These are phyloP conservation scores for Aviceda subcristata DNA, from an alignment of 2,113 vertebrate genomes.

Conservation along the genomic window DNA sequence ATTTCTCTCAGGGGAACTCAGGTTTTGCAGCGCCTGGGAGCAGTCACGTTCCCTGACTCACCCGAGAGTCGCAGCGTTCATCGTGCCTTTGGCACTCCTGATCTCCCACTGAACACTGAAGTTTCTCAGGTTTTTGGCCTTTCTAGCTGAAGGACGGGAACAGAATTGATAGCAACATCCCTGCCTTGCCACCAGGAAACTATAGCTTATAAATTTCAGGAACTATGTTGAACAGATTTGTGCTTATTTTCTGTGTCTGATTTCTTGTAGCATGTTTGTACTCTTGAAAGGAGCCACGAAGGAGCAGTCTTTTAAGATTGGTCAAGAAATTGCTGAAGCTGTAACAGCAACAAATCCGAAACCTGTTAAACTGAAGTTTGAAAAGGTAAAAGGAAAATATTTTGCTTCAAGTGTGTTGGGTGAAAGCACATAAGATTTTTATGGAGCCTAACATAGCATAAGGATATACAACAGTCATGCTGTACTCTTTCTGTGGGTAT, in stretches of 20 bases:
- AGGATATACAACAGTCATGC: background rate
- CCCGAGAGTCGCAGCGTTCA: background rate
- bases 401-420: background rate
- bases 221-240: background rate
- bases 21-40: background rate
- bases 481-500: background rate
- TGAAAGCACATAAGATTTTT: background rate
- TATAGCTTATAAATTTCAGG: background rate
- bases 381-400: constrained; percentile 84
- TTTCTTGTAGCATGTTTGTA: constrained; percentile 90
- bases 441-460: background rate
- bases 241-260: background rate
- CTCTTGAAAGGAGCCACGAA: constrained; percentile 96
- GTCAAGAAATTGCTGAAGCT: constrained; percentile 95
- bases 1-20: background rate
- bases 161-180: background rate
- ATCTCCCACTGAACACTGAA: background rate
- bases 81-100: background rate
- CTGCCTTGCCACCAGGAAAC: background rate
- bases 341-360: constrained; percentile 97
- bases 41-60: background rate
- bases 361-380: constrained; percentile 96
- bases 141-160: background rate
- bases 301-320: constrained; percentile 97
- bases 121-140: background rate